Conservation (phyloP, 2,797 vertebrate genomes). For the Distichodus sexfasciatus region DNA sequence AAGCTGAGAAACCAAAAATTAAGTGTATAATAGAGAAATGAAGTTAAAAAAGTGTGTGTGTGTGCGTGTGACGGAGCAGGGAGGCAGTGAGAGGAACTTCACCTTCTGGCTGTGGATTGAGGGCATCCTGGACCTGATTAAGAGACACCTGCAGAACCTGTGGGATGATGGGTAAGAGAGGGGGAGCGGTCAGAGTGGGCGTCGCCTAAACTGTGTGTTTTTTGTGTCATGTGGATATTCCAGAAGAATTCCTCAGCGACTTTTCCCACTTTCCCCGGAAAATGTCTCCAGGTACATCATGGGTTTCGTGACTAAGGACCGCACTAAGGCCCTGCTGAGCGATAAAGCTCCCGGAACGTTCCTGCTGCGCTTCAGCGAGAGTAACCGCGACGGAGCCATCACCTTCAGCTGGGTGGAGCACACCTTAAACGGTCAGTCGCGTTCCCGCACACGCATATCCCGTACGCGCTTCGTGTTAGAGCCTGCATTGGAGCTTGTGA, state of each 20-base stretch:
- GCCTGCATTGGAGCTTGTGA: neutral
- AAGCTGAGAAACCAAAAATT: too few species aligned
- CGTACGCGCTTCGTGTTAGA: neutral
- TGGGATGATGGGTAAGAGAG: constrained; percentile 98
- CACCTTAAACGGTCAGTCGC: constrained; percentile 43
- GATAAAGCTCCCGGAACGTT: constrained; percentile 82
- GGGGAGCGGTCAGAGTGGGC: too few species aligned
- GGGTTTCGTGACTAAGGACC: constrained; percentile 90
- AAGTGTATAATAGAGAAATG: too few species aligned
- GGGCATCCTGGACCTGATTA: constrained; percentile 94
- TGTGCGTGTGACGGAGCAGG: constrained; percentile 74
- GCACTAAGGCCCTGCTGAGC: constrained; percentile 72
- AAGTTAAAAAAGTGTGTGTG: too few species aligned
- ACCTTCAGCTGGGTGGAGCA: constrained; percentile 87
- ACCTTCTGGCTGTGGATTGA: constrained; percentile 98
- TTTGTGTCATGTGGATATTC: too few species aligned
- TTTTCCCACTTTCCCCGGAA: too few species aligned
- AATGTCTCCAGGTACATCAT: constrained; percentile 88
- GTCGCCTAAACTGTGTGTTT: neutral
- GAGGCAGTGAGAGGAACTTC: constrained; percentile 86
- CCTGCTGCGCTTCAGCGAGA: constrained; percentile 92
- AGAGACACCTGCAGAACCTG: constrained; percentile 86
- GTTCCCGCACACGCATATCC: too few species aligned
- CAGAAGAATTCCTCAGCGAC: too few species aligned
- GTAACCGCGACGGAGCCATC: constrained; percentile 87